Base-by-base conservation (phyloP, 2,888 invertebrate species). In the Drosophila yooni region DNA sequence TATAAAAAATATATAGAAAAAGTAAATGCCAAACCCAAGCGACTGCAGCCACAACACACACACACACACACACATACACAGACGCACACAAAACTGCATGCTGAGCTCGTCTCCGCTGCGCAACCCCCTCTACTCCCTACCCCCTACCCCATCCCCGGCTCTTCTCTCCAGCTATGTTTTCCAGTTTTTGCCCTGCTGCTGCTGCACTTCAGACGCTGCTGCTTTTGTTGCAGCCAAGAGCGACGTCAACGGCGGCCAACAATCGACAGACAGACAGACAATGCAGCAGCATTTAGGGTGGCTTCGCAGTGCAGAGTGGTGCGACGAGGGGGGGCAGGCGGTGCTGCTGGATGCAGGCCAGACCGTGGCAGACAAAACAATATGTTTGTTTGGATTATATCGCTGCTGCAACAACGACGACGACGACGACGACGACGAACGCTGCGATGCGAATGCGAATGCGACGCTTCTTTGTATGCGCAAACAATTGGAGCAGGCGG, bases 401-500 rank as follows among this genome's bases (percentile, higher is more conserved):
- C 69, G 57, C 57, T 46, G 46, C 46, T 46, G 46, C 46, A 43
- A 21, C 43, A 21, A 11, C 43, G 43, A 11, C 21, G 11, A n/a
- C 40, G 38, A 38, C 36, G 34, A 36, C 40, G 38, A 36, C 15
- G 36, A n/a, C 56, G 56, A 78, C 34, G 54, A 56, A 62, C 61
- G 65, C 53, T 51, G 67, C 76, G 52, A 38, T 43, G 60, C 69
- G 70, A 29, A 74, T 56, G 65, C 76, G 79, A 76, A 69, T 66
- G 84, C 88, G 88, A 80, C 82, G 81, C 87, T 82, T 83, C 80
- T 87, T 88, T 90, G 90, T 88, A 71, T 88, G 90, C 83, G 79
- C 87, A 88, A 88, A 88, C 90, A 90, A 88, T 88, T 88, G 87
- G 87, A 90, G 89, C 87, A 88, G 87, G 89, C 87, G 90, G 89